Conservation (phyloP, 2,888 invertebrate species). For the Polydrusus cervinus region DNA sequence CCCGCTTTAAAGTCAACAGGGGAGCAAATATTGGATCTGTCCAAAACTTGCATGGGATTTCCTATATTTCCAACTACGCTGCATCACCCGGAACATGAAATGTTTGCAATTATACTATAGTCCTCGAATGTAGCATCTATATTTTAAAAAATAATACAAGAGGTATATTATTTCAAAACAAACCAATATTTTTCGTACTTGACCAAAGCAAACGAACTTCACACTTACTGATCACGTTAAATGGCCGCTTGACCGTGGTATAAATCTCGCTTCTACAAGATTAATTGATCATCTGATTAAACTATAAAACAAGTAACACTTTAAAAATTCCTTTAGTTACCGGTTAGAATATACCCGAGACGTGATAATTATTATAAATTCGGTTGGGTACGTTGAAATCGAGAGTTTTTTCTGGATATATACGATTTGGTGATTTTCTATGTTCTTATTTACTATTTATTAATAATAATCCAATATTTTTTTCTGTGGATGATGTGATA, state of each 20-base stretch:
- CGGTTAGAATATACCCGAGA: slow-evolving; percentile 39
- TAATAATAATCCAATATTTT: too few species aligned
- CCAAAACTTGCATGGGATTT: too few species aligned
- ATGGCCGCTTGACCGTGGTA: slow-evolving; percentile 60
- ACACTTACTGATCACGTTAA: slow-evolving; percentile 64
- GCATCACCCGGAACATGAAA: too few species aligned
- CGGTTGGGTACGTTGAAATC: not conserved
- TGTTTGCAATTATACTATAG: too few species aligned
- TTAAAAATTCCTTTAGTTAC: slow-evolving; percentile 51
- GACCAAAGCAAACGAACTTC: slow-evolving; percentile 62
- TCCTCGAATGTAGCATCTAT: too few species aligned
- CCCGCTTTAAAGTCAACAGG: too few species aligned
- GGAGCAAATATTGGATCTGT: too few species aligned
- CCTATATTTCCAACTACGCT: too few species aligned
- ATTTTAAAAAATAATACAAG: too few species aligned
- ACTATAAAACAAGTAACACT: slow-evolving; percentile 55
- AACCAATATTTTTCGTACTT: slow-evolving; percentile 23
- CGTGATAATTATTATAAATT: slow-evolving; percentile 14
- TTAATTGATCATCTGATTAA: slow-evolving; percentile 60
- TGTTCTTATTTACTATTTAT: not conserved
- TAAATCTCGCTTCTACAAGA: slow-evolving; percentile 48
- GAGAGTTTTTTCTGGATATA: not conserved
- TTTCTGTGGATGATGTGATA: too few species aligned
- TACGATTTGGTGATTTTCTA: not conserved
- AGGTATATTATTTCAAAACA: slow-evolving; percentile 1